Conservation (phyloP, 2,113 vertebrate genomes). For the Tor tambroides region DNA sequence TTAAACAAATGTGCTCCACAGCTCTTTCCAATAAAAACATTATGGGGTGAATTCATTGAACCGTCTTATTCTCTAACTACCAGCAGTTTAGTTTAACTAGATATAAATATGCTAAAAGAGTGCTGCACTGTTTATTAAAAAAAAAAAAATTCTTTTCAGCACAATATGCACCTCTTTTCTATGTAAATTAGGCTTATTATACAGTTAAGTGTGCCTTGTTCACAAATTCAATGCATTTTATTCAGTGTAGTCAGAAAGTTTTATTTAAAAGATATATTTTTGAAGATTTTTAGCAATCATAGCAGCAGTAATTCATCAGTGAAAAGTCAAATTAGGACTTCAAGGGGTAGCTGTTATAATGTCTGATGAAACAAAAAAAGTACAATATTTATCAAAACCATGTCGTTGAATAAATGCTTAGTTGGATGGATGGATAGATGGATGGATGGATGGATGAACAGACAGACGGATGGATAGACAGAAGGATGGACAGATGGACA, state of each 20-base stretch:
- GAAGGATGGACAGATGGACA: fast-evolving
- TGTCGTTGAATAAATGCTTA: no score
- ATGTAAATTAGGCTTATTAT: constrained; percentile 13
- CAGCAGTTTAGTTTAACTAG: not conserved
- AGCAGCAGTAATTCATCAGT: not conserved
- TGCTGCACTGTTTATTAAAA: not conserved
- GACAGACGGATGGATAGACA: not conserved
- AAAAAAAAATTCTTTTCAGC: not conserved
- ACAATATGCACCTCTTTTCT: not conserved
- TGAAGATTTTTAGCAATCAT: not conserved
- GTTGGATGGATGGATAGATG: not conserved
- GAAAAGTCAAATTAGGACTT: not conserved
- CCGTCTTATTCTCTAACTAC: not conserved
- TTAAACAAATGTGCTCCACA: not conserved
- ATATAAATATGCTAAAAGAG: not conserved
- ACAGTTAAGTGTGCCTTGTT: not conserved
- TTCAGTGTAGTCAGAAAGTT: not conserved
- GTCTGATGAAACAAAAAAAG: not conserved
- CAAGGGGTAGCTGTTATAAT: not conserved
- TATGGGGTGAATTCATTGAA: not conserved
- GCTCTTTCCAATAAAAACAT: not conserved
- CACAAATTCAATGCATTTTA: not conserved
- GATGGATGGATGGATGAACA: not conserved
- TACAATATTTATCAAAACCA: not conserved
- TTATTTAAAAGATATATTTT: not conserved